Conservation (phyloP, 2,888 invertebrate genomes). For the Drosophila affinis region DNA sequence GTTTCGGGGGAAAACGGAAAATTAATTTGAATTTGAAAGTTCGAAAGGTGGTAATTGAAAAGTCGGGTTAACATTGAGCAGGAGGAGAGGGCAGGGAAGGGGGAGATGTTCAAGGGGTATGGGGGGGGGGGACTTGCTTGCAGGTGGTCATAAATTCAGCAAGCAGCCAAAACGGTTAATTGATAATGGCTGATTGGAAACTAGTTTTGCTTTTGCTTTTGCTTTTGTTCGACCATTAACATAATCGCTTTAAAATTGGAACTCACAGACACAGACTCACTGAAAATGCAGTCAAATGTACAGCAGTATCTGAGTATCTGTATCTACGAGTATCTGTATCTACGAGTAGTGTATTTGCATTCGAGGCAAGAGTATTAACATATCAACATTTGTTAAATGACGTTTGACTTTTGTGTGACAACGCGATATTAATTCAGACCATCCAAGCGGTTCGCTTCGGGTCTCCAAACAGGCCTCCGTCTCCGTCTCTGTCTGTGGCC, state of each 20-base stretch:
- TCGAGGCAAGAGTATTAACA: conserved; percentile 73
- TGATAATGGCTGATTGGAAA: conserved; percentile 74
- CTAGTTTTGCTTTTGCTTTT: conserved; percentile 43
- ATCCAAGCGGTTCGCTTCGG: conserved; percentile 1
- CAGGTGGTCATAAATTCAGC: conserved; percentile 62
- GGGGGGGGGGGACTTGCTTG: conserved; percentile 9
- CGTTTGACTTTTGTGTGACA: conserved; percentile 81
- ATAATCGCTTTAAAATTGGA: conserved; percentile 79
- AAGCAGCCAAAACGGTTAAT: conserved; percentile 60
- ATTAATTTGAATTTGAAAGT: conserved; percentile 72
- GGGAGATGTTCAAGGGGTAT: not conserved
- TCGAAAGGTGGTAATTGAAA: conserved; percentile 70
- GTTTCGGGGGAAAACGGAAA: conserved; percentile 69
- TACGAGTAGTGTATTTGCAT: conserved; percentile 51
- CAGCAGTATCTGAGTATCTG: conserved; percentile 18
- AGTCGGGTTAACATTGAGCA: conserved; percentile 37
- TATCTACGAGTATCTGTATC: conserved; percentile 9
- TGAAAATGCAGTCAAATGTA: conserved; percentile 65
- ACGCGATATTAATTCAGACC: conserved; percentile 72
- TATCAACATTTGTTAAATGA: conserved; percentile 82
- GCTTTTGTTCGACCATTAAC: conserved; percentile 55
- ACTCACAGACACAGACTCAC: conserved; percentile 56
- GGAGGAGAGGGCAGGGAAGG: not conserved
- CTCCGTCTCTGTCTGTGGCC: conserved; percentile 11
- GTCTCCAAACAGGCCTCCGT: conserved; percentile 8